Conservation (phyloP, 2,797 vertebrate genomes). For the Prunella strophiata region DNA sequence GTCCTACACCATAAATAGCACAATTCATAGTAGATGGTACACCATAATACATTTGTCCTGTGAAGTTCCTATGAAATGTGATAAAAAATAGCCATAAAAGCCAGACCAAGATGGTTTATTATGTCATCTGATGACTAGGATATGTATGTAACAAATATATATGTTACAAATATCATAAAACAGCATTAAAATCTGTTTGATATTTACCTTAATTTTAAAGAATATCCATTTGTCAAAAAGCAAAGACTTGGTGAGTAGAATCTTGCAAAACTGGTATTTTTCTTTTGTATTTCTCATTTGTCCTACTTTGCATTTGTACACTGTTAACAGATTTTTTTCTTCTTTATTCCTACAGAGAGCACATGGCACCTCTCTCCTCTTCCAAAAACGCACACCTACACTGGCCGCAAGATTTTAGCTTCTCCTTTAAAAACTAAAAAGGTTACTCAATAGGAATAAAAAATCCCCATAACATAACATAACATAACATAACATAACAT, state of each 20-base stretch:
- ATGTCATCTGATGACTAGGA: neutral
- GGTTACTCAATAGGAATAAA: conserved; percentile 59
- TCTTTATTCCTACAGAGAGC: conserved; percentile 71
- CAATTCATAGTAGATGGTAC: neutral
- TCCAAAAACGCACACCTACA: conserved; percentile 50
- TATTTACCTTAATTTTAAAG: neutral
- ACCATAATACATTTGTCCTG: neutral
- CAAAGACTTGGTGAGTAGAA: conserved; percentile 6
- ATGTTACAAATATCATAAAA: neutral
- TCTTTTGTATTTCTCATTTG: conserved; percentile 32
- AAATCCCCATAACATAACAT: conserved; percentile 21
- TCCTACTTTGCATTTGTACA: conserved; percentile 36
- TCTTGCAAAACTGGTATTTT: neutral
- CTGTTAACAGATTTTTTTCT: conserved; percentile 68
- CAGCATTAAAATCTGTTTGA: neutral
- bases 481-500: neutral
- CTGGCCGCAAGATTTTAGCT: conserved; percentile 44
- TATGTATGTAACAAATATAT: neutral
- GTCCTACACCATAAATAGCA: neutral
- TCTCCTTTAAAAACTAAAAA: conserved; percentile 65
- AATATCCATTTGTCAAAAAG: neutral
- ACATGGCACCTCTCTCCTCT: conserved; percentile 61
- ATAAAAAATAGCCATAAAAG: neutral
- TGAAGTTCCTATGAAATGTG: neutral
- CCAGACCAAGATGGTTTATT: neutral